Conservation (phyloP, 2,113 vertebrate species). For the Saimiri boliviensis region DNA sequence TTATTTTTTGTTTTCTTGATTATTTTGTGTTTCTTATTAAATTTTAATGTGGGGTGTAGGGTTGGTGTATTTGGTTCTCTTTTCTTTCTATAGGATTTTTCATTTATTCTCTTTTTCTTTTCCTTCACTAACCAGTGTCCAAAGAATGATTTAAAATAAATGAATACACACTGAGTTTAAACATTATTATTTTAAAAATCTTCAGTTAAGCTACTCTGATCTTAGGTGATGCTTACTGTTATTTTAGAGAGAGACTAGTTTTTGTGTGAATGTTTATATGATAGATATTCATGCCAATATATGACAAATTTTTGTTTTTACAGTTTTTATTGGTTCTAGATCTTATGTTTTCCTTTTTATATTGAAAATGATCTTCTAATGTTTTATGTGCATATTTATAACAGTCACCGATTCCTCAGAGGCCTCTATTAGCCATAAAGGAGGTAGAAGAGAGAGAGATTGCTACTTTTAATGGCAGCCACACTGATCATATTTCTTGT, state of each 20-base stretch:
- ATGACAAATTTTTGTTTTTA: conserved; percentile 28
- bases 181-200: background rate
- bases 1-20: background rate
- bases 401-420: conserved; percentile 65
- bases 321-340: background rate
- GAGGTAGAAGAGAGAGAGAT: conserved; percentile 4
- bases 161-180: background rate
- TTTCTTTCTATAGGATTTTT: background rate
- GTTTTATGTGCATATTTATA: conserved; percentile 80
- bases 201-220: conserved; percentile 23
- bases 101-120: background rate
- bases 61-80: background rate
- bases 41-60: background rate
- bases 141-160: background rate
- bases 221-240: background rate
- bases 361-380: conserved; percentile 63
- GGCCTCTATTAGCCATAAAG: background rate
- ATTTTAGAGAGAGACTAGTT: background rate
- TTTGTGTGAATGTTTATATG: conserved; percentile 20
- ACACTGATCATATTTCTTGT: conserved; percentile 76
- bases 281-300: background rate
- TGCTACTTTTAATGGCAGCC: conserved; percentile 53
- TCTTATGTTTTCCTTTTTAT: background rate
- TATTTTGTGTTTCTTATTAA: background rate
- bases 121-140: background rate